Conservation (phyloP, 2,888 invertebrate genomes). For the Beris morrisii region DNA sequence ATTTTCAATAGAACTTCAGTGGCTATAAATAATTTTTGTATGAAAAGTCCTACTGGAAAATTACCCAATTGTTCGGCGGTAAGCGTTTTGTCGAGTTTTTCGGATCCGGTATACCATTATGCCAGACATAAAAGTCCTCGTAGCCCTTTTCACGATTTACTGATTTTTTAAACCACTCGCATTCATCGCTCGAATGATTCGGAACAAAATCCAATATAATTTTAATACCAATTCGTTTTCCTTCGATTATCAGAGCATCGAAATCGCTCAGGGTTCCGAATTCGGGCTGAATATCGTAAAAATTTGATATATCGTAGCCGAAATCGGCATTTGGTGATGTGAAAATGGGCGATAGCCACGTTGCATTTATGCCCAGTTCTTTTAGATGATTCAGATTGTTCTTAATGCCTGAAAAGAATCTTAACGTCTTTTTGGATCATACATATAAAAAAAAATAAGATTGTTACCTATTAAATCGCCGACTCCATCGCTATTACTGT, state of each 20-base stretch:
- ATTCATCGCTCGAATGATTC: slow-evolving; percentile 70
- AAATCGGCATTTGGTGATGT: slow-evolving; percentile 66
- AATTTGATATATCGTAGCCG: slow-evolving; percentile 68
- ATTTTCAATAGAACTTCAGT: no score
- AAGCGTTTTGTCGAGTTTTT: slow-evolving; percentile 46
- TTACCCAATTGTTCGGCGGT: slow-evolving; percentile 59
- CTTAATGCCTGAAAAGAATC: slow-evolving; percentile 57
- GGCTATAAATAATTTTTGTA: no score
- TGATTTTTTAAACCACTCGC: slow-evolving; percentile 80
- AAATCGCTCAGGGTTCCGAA: slow-evolving; percentile 66
- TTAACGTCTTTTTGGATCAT: no score
- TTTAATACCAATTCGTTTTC: slow-evolving; percentile 52
- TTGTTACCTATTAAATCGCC: slow-evolving; percentile 62
- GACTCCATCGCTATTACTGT: slow-evolving; percentile 75
- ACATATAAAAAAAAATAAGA: slow-evolving; percentile 24
- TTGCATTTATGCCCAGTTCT: slow-evolving; percentile 60
- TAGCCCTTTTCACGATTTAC: slow-evolving; percentile 63
- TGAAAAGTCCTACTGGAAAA: no score
- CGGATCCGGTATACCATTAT: slow-evolving; percentile 53
- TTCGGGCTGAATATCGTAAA: slow-evolving; percentile 59
- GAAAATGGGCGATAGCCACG: slow-evolving; percentile 68
- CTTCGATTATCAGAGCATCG: slow-evolving; percentile 51
- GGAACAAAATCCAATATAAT: slow-evolving; percentile 59
- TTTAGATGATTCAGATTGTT: slow-evolving; percentile 60
- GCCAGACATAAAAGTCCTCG: slow-evolving; percentile 79